phyloP scores from a whole-genome alignment of 2,113 vertebrate genomes.

The Pantherophis guttatus region DNA sequence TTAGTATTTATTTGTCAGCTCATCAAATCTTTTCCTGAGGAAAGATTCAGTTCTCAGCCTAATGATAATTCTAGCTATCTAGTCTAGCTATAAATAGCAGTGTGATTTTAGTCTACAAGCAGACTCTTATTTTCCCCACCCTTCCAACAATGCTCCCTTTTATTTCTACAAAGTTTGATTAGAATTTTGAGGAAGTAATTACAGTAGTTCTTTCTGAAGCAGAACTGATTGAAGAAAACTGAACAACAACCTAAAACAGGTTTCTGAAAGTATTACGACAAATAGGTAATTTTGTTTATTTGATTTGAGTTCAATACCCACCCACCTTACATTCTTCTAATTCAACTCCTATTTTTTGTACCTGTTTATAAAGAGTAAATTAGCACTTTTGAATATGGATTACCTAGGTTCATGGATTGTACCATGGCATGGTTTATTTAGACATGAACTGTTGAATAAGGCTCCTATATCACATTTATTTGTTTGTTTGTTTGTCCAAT shows the following conservation, averaged over 20 bases:
- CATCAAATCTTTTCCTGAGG: background rate
- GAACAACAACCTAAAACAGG: background rate
- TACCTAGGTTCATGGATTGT: background rate
- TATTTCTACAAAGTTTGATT: background rate
- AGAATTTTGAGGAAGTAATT: background rate
- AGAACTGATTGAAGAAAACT: background rate
- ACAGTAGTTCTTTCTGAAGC: background rate
- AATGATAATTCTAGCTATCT: background rate
- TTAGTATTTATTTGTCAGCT: background rate
- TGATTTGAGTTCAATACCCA: background rate
- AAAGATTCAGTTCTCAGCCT: background rate
- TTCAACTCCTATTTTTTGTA: background rate
- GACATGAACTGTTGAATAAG: background rate
- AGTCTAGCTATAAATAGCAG: background rate
- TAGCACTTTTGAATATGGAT: background rate
- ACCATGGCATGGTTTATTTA: background rate
- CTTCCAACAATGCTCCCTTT: background rate
- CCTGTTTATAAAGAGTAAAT: background rate
- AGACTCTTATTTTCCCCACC: background rate
- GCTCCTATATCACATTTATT: background rate
- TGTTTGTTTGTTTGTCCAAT: too few relatives aligned
- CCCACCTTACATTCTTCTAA: background rate
- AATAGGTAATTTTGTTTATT: background rate
- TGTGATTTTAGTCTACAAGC: background rate
- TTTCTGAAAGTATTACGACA: background rate